Evolutionary conservation across 2,113 vertebrate species (phyloP), one percentile per base, ranked within the genome.

Genomic region (Camelus bactrianus): DNA sequence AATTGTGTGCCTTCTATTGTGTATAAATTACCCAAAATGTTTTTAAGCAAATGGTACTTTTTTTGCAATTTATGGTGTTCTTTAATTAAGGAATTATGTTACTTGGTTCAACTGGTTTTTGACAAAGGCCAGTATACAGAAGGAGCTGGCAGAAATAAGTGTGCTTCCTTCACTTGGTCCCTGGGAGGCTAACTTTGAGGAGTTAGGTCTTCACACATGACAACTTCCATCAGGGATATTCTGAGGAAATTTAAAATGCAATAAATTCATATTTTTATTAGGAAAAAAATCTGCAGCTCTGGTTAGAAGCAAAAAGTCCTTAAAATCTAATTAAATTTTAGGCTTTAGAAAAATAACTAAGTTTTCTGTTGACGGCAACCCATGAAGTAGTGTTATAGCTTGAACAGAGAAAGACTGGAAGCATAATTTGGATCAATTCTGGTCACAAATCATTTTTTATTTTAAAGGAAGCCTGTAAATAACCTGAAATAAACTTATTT

Each of bases 401-500:
- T 62, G 13, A 77, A 52, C 24, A 75, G 35, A 89, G 54, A 83
- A 88, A 67, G 16, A 93, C 12, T 80, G 14, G 10, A 13, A 46
- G 38, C 14, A 12, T 79, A 89, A 96, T 86, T 75, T 95, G 48
- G 62, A 91, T 87, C 93, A 82, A 72, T 96, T 94, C 50, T 96
- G 26, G 20, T 81, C 52, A 96, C 64, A 77, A 89, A 46, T 89
- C 64, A 69, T 65, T 93, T 96, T 96, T 97, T 93, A 75, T 80
- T 94, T 93, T 80, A 70, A 73, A 67, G 46, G 96, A 93, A 94
- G 42, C 1, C 58, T 35, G 50, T 86, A 82, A 93, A 93, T 79
- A 95, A 93, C 67, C 73, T 60, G 62, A 93, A 93, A 97, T 95
- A 82, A 95, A 75, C 80, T 90, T 91, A 84, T 81, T 97, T 72